A percentile compares a stretch with the other conserved stretches of the same genome.
phyloP scores from a whole-genome alignment of 2,888 invertebrate genomes.

The Myathropa florea region DNA sequence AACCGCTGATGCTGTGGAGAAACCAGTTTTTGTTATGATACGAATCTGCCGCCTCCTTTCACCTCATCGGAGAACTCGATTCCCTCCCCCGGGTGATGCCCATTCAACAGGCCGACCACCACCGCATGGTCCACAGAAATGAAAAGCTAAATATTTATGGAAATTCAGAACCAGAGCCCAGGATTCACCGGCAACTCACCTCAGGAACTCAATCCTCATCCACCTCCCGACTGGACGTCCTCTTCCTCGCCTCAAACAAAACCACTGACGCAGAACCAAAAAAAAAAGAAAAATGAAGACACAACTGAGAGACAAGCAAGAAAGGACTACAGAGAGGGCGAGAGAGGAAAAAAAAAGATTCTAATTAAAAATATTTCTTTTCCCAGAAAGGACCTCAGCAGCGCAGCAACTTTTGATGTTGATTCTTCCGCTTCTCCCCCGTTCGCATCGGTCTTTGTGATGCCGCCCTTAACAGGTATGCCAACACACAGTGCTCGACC shows the following conservation, averaged over 20 bases:
- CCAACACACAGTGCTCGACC: not conserved
- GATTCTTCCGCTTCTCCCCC: not conserved
- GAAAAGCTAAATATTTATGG: not conserved
- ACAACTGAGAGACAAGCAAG: not conserved
- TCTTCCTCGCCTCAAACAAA: not conserved
- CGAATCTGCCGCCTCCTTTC: no score
- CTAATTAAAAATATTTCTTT: not conserved
- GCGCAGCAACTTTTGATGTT: not conserved
- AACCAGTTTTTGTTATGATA: no score
- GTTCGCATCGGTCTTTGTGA: not conserved
- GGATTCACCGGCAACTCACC: not conserved
- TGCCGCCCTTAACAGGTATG: not conserved
- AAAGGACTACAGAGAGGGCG: not conserved
- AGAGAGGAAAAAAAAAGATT: not conserved
- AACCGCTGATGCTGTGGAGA: not conserved
- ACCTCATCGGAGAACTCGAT: no score
- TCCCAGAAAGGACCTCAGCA: not conserved
- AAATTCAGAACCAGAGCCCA: not conserved
- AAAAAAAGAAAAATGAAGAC: not conserved
- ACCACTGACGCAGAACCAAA: not conserved
- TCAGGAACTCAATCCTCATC: no score
- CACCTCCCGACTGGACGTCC: no score
- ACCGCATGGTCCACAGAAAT: not conserved
- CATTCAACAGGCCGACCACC: not conserved
- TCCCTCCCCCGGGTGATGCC: not conserved